These are phyloP conservation scores for Cremastinae sp. DNA, from an alignment of 2,888 invertebrate species.

Conservation along the genomic window DNA sequence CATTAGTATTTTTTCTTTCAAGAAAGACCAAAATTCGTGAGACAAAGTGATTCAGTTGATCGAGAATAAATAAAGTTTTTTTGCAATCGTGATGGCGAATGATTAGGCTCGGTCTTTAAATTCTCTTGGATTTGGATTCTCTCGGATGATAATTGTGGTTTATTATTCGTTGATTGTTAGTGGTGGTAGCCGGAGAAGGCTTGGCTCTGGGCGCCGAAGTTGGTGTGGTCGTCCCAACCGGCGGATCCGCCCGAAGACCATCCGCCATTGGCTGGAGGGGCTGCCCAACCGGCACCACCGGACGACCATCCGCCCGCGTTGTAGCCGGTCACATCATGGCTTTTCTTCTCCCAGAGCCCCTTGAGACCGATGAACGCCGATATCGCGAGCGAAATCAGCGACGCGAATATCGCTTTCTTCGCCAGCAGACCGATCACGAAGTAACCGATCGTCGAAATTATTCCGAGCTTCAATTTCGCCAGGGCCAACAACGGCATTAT, in stretches of 20 bases:
- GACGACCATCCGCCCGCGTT: conserved; percentile 69
- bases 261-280: conserved; percentile 57
- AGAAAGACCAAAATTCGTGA: too few relatives aligned
- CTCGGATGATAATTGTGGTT: conserved; percentile 2
- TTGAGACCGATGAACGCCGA: conserved; percentile 82
- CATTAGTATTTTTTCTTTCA: too few relatives aligned
- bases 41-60: too few relatives aligned
- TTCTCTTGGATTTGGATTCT: background rate
- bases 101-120: conserved; percentile 9
- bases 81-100: too few relatives aligned
- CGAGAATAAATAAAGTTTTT: too few relatives aligned
- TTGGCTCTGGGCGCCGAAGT: conserved; percentile 71
- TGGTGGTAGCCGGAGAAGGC: conserved; percentile 76
- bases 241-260: conserved; percentile 68
- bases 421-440: conserved; percentile 84
- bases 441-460: conserved; percentile 82
- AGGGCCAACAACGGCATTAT: conserved; percentile 83
- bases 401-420: conserved; percentile 85
- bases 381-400: conserved; percentile 83
- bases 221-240: conserved; percentile 75
- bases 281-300: conserved; percentile 66
- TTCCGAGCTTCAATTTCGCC: conserved; percentile 83
- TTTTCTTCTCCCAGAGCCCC: conserved; percentile 75
- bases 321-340: conserved; percentile 75
- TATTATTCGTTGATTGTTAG: conserved; percentile 51